These are phyloP conservation scores for Hydropsyche tenuis DNA, from an alignment of 1,140 invertebrate genomes.

Conservation along the genomic window DNA sequence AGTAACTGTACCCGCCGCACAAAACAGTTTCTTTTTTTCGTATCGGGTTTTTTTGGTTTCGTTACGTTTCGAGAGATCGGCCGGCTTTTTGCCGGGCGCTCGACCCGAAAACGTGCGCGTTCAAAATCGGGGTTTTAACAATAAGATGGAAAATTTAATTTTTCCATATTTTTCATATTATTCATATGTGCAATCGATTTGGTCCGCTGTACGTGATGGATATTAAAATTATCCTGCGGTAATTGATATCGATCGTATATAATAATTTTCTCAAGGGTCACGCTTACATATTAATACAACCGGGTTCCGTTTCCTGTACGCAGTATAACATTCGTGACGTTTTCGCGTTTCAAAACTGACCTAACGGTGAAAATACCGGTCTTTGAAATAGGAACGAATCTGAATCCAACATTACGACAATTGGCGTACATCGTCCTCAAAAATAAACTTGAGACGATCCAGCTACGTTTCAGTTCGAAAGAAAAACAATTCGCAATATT, in stretches of 20 bases:
- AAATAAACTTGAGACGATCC: too few relatives aligned
- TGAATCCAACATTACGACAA: too few relatives aligned
- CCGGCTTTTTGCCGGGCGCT: not conserved
- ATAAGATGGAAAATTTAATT: not conserved
- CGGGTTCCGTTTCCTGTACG: slow-evolving; percentile 9
- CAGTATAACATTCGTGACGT: not conserved
- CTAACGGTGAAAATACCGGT: slow-evolving; percentile 18
- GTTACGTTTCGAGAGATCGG: not conserved
- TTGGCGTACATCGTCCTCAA: too few relatives aligned
- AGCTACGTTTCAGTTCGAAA: too few relatives aligned
- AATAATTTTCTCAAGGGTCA: too few relatives aligned
- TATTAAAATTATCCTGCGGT: too few relatives aligned
- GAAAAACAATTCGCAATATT: too few relatives aligned
- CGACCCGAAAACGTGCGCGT: not conserved
- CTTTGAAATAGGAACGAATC: not conserved
- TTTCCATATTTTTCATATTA: not conserved
- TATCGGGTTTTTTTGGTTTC: slow-evolving; percentile 1
- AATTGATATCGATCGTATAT: too few relatives aligned
- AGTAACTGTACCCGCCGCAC: not conserved
- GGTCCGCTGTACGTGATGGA: too few relatives aligned
- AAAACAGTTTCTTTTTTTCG: slow-evolving; percentile 10
- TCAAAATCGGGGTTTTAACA: too few relatives aligned
- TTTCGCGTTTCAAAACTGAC: not conserved
- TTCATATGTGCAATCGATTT: too few relatives aligned
- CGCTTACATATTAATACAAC: not conserved